Conservation (phyloP, 2,797 vertebrate species). For the Eidolon dupreanum region DNA sequence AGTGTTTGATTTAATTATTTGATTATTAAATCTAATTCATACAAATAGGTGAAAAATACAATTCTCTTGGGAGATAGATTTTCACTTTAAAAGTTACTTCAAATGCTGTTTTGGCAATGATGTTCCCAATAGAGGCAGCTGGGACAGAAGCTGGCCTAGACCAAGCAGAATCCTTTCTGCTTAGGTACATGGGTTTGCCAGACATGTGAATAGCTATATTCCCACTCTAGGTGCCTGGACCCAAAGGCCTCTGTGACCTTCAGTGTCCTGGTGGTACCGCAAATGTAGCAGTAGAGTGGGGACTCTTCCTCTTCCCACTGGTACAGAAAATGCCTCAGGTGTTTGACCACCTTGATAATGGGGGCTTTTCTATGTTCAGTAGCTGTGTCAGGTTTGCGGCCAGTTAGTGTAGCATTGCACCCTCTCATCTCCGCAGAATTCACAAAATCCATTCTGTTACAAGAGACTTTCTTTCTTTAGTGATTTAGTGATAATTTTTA, state of each 20-base stretch:
- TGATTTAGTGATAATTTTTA: background rate
- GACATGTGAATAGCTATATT: background rate
- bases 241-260: background rate
- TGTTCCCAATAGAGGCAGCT: background rate
- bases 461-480: conserved; percentile 30
- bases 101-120: conserved; percentile 18
- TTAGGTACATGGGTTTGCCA: background rate
- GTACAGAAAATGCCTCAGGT: background rate
- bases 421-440: conserved; percentile 12
- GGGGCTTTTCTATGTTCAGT: background rate
- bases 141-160: background rate
- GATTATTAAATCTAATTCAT: background rate
- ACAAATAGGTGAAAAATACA: background rate
- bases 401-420: background rate
- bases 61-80: background rate
- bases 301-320: background rate
- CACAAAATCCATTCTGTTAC: conserved; percentile 11
- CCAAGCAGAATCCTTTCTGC: conserved; percentile 27
- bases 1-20: conserved; percentile 3
- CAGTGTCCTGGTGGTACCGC: background rate
- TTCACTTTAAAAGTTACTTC: conserved; percentile 53
- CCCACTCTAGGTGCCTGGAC: background rate
- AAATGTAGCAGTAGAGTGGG: background rate
- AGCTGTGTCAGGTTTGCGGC: background rate
- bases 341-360: background rate